phyloP scores from a whole-genome alignment of 2,888 invertebrate species.

The Heliconius charithonia region DNA sequence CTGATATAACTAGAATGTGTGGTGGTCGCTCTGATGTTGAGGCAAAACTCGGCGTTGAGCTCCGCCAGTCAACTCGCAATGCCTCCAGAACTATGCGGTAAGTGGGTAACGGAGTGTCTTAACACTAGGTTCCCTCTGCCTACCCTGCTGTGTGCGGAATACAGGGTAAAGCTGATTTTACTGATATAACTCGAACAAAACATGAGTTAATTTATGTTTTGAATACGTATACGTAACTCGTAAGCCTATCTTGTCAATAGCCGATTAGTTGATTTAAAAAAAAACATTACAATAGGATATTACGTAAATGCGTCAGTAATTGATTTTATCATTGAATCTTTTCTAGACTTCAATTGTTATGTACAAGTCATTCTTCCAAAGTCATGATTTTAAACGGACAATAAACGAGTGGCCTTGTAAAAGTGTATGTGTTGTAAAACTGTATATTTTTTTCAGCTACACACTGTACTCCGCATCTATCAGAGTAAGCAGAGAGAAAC shows the following conservation, averaged over 20 bases:
- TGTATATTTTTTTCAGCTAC: not conserved
- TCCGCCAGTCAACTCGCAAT: too few relatives aligned
- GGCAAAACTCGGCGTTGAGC: too few relatives aligned
- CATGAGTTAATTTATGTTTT: not conserved
- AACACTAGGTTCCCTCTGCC: too few relatives aligned
- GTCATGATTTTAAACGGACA: conserved; percentile 26
- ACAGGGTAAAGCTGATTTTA: too few relatives aligned
- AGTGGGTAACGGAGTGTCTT: too few relatives aligned
- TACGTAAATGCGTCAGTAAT: conserved; percentile 51
- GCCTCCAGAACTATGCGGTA: too few relatives aligned
- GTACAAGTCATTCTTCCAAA: conserved; percentile 7
- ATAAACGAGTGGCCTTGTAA: conserved; percentile 23
- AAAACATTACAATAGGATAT: conserved; percentile 50
- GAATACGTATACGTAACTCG: not conserved
- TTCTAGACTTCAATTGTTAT: conserved; percentile 40
- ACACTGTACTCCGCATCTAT: too few relatives aligned
- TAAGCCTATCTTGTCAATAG: conserved; percentile 15
- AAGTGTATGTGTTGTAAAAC: conserved; percentile 8
- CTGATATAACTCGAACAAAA: too few relatives aligned
- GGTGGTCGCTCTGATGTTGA: too few relatives aligned
- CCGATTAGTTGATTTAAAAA: conserved; percentile 23
- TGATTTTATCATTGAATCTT: conserved; percentile 46
- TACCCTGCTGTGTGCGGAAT: too few relatives aligned
- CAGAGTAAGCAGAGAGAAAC: too few relatives aligned
- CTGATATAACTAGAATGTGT: not conserved